Percentiles rank a stretch among this genome's conserved stretches.
phyloP scores from a whole-genome alignment of 2,888 invertebrate species.

The Hirtodrosophila duncani region DNA sequence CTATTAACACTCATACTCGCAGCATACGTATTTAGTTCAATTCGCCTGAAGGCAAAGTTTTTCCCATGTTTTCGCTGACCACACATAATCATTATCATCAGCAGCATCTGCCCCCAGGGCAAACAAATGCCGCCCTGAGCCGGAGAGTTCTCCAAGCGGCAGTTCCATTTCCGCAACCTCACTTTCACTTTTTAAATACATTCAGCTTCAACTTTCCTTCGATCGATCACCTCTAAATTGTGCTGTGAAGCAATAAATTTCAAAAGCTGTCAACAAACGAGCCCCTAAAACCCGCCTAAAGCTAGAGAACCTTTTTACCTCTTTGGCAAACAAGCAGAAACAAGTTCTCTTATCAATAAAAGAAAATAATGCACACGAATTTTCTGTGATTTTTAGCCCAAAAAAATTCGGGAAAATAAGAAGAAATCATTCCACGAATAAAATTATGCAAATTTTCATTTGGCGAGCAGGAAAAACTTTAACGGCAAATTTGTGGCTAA shows the following conservation, averaged over 20 bases:
- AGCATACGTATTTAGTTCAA: too few species aligned
- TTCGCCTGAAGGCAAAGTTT: too few species aligned
- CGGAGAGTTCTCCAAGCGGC: conserved; percentile 18
- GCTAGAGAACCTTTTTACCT: too few species aligned
- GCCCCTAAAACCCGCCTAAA: too few species aligned
- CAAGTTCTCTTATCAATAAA: conserved; percentile 21
- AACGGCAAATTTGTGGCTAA: conserved; percentile 72
- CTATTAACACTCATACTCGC: too few species aligned
- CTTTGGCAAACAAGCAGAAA: conserved; percentile 3
- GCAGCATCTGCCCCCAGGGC: too few species aligned
- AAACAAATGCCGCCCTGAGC: too few species aligned
- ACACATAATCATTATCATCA: too few species aligned
- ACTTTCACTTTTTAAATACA: conserved; percentile 47
- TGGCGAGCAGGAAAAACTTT: conserved; percentile 29
- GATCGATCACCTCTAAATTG: conserved; percentile 11
- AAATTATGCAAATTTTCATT: conserved; percentile 38
- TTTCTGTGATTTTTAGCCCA: conserved; percentile 46
- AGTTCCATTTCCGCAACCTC: conserved; percentile 19
- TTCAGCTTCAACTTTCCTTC: conserved; percentile 19
- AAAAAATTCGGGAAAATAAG: conserved; percentile 14
- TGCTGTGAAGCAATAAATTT: conserved; percentile 29
- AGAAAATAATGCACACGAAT: conserved; percentile 40
- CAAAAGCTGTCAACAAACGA: conserved; percentile 26
- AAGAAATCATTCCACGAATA: conserved; percentile 21
- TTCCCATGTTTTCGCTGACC: conserved; percentile 41